Evolutionary conservation across 1,140 invertebrate genomes (phyloP), one percentile per base, ranked within the genome.

Genomic region (Megalonaias nervosa): DNA sequence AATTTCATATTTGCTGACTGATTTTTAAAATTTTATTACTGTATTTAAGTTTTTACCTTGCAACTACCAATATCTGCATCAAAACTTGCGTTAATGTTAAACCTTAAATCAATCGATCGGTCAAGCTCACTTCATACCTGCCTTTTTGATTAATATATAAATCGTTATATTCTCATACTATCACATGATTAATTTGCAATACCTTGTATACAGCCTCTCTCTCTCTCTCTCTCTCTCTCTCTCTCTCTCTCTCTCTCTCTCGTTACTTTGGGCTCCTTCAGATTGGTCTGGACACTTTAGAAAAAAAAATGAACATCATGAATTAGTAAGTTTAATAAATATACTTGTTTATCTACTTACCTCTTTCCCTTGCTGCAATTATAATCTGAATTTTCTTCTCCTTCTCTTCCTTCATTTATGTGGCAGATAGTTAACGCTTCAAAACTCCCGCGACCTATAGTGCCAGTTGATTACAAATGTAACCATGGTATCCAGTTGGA

Each of bases 341-440:
- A 19, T 56, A n/a, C 21, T 55, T 12, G 23, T 13, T 57, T 19
- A 21, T 66, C 23, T 2, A 60, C 48, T 5, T 31, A 78, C 76
- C 76, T 78, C 71, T 78, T 73, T 78, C 76, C 59, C 76, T 73
- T 17, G 76, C 76, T 62, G 71, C 66, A 38, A 78, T 78, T 16
- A 74, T 67, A 48, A 78, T 61, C 19, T 65, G 65, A 11, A 17
- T 68, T 26, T 78, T 74, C 19, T 61, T 23, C 14, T 69, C 58
- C 13, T 57, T 21, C 19, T 26, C 58, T 61, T 56, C n/a, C 23
- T 31, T 23, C 67, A 67, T 75, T 21, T 69, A n/a, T 58, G n/a
- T 31, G 60, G 67, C 21, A 21, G 23, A 56, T 58, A 15, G 19
- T 58, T 13, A 38, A 2, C 14, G 19, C 21, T 19, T 14, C n/a